Conservation (phyloP, 1,140 invertebrate genomes). For the Parasteatoda tepidariorum region DNA sequence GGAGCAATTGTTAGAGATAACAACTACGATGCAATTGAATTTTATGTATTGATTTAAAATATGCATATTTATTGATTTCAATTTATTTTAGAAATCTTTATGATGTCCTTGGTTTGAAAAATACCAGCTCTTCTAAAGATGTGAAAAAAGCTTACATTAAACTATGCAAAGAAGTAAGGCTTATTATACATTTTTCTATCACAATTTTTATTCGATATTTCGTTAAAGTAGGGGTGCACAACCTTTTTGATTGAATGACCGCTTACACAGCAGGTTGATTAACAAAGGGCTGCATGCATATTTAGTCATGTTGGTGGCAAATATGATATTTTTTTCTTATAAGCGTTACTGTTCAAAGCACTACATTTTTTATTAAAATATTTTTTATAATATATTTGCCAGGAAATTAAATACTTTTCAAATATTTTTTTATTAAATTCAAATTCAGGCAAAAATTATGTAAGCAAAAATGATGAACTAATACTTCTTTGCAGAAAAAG, state of each 20-base stretch:
- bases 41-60: too few species aligned
- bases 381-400: background rate
- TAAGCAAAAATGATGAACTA: background rate
- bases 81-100: slow-evolving; percentile 48
- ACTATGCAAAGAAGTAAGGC: slow-evolving; percentile 38
- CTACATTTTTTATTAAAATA: background rate
- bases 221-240: too few species aligned
- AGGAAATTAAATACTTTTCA: background rate
- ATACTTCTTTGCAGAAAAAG: too few species aligned
- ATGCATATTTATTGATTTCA: too few species aligned
- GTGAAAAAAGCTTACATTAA: slow-evolving; percentile 48
- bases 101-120: slow-evolving; percentile 34
- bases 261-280: too few species aligned
- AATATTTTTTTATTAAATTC: background rate
- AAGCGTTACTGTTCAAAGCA: too few species aligned
- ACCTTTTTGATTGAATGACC: background rate
- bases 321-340: background rate
- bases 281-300: too few species aligned
- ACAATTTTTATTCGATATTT: background rate
- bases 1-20: too few species aligned
- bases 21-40: too few species aligned
- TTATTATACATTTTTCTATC: background rate
- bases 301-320: too few species aligned
- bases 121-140: slow-evolving; percentile 27
- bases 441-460: background rate